A percentile compares a stretch with the other conserved stretches of the same genome.
These are phyloP conservation scores for Mesoclemmys tuberculata DNA, from an alignment of 2,113 vertebrate species.

Conservation along the genomic window DNA sequence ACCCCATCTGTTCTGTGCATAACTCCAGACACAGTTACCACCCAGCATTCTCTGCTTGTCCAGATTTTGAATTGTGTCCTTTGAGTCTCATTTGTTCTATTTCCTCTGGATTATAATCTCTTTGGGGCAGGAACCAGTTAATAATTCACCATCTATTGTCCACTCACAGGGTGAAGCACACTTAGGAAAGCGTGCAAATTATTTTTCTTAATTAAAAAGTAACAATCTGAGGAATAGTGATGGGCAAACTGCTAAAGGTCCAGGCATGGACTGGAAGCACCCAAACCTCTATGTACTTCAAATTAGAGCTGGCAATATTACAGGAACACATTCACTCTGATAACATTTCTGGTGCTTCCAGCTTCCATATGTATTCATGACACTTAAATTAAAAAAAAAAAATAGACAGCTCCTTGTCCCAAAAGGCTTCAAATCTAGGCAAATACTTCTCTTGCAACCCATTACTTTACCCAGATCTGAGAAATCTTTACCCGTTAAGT, in stretches of 20 bases:
- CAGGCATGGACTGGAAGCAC: background rate
- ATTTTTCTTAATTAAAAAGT: background rate
- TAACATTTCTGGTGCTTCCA: background rate
- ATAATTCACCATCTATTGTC: background rate
- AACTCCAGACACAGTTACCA: background rate
- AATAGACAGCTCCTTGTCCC: background rate
- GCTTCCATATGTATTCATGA: background rate
- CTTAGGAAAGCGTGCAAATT: background rate
- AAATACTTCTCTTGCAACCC: background rate
- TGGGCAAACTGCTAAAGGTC: accelerated
- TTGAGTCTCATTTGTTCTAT: accelerated
- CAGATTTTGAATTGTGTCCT: background rate
- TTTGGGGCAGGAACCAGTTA: background rate
- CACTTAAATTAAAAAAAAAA: background rate
- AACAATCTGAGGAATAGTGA: background rate
- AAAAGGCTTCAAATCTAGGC: background rate
- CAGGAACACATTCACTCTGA: background rate
- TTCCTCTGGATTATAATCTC: background rate
- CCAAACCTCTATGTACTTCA: background rate
- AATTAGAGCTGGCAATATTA: background rate
- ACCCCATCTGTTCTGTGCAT: background rate
- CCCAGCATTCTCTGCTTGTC: background rate
- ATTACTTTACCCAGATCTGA: background rate
- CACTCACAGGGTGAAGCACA: background rate
- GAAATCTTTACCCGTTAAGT: background rate